A percentile compares a stretch with the other conserved stretches of the same genome.
Evolutionary conservation across 2,888 invertebrate species (phyloP).

Genomic region (Anticlea derivata): DNA sequence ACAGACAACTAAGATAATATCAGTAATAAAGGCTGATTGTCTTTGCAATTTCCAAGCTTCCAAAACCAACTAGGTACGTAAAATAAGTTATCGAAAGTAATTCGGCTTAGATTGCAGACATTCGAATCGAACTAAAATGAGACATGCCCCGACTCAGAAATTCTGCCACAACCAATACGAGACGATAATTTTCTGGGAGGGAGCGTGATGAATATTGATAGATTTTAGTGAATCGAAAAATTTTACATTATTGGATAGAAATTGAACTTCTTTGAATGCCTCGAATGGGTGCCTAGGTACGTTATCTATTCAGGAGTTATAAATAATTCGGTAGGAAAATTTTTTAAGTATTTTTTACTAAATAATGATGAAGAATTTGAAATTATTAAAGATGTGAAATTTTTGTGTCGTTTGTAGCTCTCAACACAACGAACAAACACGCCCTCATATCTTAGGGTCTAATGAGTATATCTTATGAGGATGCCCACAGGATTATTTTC

Average conservation of each 20-base stretch:
- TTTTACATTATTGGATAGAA: background rate
- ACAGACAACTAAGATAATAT: too few species aligned
- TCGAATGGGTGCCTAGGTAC: too few species aligned
- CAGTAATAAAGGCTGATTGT: background rate
- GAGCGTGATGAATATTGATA: slow-evolving; percentile 28
- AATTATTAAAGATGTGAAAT: too few species aligned
- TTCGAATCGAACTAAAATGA: slow-evolving; percentile 10
- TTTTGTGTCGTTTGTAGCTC: too few species aligned
- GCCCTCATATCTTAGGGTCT: too few species aligned
- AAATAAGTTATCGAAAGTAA: background rate
- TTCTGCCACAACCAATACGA: slow-evolving; percentile 17
- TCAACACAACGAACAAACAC: too few species aligned
- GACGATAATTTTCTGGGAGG: slow-evolving; percentile 27
- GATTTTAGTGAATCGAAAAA: slow-evolving; percentile 16
- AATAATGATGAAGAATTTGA: too few species aligned
- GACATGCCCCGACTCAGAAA: slow-evolving; percentile 30
- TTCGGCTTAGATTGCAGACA: slow-evolving; percentile 4
- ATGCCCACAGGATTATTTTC: too few species aligned
- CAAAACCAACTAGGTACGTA: background rate
- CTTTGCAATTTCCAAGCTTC: background rate
- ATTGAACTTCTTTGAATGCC: slow-evolving; percentile 6
- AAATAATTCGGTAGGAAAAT: too few species aligned
- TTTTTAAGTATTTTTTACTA: too few species aligned
- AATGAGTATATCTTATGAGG: too few species aligned
- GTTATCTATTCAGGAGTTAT: background rate